A percentile compares a stretch with the other conserved stretches of the same genome.
Evolutionary conservation across 2,888 invertebrate species (phyloP).

Genomic region (Dysmachus trigonus): DNA sequence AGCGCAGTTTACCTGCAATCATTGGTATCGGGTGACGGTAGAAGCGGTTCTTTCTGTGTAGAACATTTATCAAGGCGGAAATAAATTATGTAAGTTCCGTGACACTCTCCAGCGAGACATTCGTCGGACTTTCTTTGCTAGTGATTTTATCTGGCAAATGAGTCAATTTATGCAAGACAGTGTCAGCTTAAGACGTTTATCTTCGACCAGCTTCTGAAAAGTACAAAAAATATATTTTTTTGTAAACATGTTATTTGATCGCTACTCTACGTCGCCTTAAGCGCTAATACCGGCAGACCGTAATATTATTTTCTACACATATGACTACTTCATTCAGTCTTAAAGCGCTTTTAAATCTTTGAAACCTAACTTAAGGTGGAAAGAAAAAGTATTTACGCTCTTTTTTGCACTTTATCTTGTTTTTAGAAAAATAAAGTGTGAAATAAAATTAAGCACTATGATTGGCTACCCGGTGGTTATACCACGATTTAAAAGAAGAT

Average conservation of each 20-base stretch:
- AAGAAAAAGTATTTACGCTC: no score
- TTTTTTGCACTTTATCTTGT: no score
- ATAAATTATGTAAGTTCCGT: background rate
- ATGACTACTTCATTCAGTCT: background rate
- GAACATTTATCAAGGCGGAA: background rate
- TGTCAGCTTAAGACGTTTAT: background rate
- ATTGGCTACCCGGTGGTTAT: no score
- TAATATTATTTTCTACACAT: background rate
- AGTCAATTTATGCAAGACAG: background rate
- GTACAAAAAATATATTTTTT: background rate
- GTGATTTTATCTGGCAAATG: background rate
- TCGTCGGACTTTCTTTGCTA: background rate
- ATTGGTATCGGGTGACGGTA: background rate
- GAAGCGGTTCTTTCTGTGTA: background rate
- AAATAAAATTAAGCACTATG: no score
- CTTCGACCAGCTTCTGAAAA: background rate
- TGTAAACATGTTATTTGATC: background rate
- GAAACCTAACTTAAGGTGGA: no score
- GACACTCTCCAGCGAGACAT: background rate
- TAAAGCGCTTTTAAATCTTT: no score
- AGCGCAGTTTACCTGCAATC: background rate
- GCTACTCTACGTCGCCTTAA: background rate
- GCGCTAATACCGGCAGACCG: background rate
- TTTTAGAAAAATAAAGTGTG: no score
- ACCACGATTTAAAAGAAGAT: no score